phyloP scores from a whole-genome alignment of 1,140 invertebrate species.

The Drosophila rufa region DNA sequence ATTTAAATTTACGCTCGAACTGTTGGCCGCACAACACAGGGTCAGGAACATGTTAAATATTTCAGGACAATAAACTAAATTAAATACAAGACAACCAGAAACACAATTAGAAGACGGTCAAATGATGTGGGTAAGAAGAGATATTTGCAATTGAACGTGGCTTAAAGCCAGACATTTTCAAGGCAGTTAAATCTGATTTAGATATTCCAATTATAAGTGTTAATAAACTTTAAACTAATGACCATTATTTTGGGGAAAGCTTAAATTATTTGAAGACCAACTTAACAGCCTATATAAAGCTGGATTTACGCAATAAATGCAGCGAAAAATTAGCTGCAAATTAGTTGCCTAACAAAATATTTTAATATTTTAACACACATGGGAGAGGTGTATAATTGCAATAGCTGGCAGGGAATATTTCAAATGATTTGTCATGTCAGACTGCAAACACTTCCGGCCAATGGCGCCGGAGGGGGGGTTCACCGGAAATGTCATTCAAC shows the following conservation, averaged over 20 bases:
- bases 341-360: slow-evolving; percentile 22
- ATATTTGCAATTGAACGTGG: slow-evolving; percentile 1
- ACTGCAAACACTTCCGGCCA: slow-evolving; percentile 69
- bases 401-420: slow-evolving; percentile 46
- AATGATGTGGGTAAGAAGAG: slow-evolving; percentile 1
- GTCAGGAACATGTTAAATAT: slow-evolving; percentile 64
- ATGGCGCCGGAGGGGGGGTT: neutral
- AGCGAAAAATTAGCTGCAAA: slow-evolving; percentile 53
- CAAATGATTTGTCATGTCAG: slow-evolving; percentile 79
- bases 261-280: neutral
- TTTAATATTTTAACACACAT: slow-evolving; percentile 59
- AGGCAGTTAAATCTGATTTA: neutral
- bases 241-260: neutral
- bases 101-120: slow-evolving; percentile 21
- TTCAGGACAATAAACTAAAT: slow-evolving; percentile 69
- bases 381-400: slow-evolving; percentile 31
- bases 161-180: neutral
- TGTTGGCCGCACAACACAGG: slow-evolving; percentile 40
- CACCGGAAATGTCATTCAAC: slow-evolving; percentile 41
- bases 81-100: slow-evolving; percentile 40
- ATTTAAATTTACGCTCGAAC: slow-evolving; percentile 72
- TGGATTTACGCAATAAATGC: slow-evolving; percentile 9
- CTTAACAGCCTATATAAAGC: neutral
- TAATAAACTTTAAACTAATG: too few species aligned
- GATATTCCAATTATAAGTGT: neutral